These are phyloP conservation scores for Mastigias papua DNA, from an alignment of 30 jellyfish, hydroid and myxozoan species.

Conservation along the genomic window DNA sequence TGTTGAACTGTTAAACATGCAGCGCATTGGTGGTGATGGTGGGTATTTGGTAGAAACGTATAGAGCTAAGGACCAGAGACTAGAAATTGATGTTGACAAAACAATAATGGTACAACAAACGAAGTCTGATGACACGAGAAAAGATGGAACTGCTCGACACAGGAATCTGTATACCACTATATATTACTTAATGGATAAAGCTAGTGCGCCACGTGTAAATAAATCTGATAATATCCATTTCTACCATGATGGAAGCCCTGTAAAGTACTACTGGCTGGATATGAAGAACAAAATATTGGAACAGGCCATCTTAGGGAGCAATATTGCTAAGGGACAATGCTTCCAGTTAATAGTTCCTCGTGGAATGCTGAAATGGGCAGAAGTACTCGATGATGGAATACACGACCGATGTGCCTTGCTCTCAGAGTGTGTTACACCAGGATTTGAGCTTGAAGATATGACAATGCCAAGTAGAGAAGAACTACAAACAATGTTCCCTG, in stretches of 20 bases:
- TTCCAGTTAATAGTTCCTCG: constrained; percentile 49
- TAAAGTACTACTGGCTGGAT: constrained; percentile 53
- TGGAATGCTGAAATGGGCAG: constrained; percentile 53
- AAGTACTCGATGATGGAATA: constrained; percentile 45
- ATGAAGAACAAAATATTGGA: constrained; percentile 13
- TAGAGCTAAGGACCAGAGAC: constrained; percentile 14
- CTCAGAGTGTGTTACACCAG: constrained; percentile 53
- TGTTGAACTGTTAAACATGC: constrained; percentile 35
- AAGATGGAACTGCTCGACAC: background rate
- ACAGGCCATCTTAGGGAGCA: constrained; percentile 29
- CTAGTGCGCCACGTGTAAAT: constrained; percentile 21
- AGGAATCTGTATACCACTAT: constrained; percentile 53
- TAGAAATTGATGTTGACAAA: constrained; percentile 15
- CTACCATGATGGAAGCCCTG: constrained; percentile 61
- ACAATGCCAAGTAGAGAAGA: constrained; percentile 31
- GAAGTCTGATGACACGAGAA: background rate
- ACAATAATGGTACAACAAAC: background rate
- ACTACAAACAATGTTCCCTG: constrained; percentile 35
- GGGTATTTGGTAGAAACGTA: constrained; percentile 46
- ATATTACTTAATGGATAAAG: constrained; percentile 48
- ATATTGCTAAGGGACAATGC: constrained; percentile 30
- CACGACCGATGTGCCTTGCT: constrained; percentile 31
- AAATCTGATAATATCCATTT: constrained; percentile 39
- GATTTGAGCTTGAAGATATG: constrained; percentile 44
- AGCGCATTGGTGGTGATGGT: constrained; percentile 57